A percentile compares a stretch with the other conserved stretches of the same genome.
Conservation (phyloP, 1,140 invertebrate species). For the Diachasma alloeum region DNA sequence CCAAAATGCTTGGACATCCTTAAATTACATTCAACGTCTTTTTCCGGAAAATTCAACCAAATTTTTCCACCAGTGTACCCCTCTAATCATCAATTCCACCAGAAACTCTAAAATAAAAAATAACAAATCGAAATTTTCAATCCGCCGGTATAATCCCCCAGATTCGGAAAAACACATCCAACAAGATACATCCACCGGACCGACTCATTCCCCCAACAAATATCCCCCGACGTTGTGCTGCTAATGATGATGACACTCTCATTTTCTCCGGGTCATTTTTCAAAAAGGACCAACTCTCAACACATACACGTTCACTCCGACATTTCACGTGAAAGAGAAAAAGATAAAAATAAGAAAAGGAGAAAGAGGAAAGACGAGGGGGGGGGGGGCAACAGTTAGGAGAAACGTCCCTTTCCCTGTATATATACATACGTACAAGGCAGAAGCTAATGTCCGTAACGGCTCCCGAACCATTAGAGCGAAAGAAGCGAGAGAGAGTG, state of each 20-base stretch:
- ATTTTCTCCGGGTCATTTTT: slow-evolving; percentile 57
- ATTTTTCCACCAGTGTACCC: no score
- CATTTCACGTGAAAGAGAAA: slow-evolving; percentile 19
- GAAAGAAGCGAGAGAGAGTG: slow-evolving; percentile 14
- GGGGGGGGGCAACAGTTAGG: background rate
- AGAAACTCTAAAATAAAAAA: no score
- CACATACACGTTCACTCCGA: background rate
- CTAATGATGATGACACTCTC: slow-evolving; percentile 61
- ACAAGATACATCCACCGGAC: background rate
- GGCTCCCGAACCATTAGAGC: slow-evolving; percentile 57
- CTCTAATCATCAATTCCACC: no score
- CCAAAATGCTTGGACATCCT: no score
- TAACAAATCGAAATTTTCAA: no score
- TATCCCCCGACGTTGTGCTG: slow-evolving; percentile 43
- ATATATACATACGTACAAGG: slow-evolving; percentile 11
- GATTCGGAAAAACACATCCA: background rate
- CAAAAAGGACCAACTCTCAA: slow-evolving; percentile 42
- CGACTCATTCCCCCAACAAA: background rate
- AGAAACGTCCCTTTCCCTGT: slow-evolving; percentile 35
- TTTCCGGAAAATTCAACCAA: no score
- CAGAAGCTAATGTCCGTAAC: slow-evolving; percentile 63
- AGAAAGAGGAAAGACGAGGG: slow-evolving; percentile 11
- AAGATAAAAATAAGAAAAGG: background rate
- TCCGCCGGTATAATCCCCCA: no score
- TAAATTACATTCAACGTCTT: no score